phyloP scores from a whole-genome alignment of 2,113 vertebrate genomes.

The Campylorhamphus procurvoides region DNA sequence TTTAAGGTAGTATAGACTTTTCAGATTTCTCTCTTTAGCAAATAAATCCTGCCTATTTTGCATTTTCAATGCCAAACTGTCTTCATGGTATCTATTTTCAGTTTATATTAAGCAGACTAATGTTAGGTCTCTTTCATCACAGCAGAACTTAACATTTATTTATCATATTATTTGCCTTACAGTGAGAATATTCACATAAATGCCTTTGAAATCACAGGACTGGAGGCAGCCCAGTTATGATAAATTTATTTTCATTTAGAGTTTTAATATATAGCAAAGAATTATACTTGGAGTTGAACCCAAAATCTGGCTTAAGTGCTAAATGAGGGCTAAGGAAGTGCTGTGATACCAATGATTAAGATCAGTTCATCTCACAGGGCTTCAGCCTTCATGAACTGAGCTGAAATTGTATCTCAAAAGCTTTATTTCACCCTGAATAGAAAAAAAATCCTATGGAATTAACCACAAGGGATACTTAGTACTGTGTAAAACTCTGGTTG shows the following conservation, averaged over 20 bases:
- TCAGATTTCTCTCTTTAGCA: not conserved
- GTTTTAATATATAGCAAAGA: not conserved
- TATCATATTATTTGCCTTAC: not conserved
- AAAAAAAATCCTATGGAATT: not conserved
- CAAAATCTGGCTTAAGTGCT: not conserved
- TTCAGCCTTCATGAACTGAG: not conserved
- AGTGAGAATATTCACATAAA: not conserved
- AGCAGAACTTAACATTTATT: not conserved
- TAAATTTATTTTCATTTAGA: not conserved
- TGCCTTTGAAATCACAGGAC: not conserved
- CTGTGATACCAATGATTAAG: not conserved
- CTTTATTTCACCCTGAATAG: not conserved
- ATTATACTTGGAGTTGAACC: not conserved
- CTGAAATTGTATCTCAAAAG: not conserved
- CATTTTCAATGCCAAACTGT: not conserved
- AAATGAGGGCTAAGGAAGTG: not conserved
- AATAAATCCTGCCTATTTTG: not conserved
- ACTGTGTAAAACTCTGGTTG: not conserved
- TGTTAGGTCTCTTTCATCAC: not conserved
- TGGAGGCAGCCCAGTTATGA: not conserved
- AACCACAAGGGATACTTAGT: not conserved
- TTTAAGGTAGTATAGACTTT: not conserved
- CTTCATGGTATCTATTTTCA: not conserved
- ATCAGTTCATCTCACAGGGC: not conserved
- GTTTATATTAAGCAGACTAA: not conserved